phyloP scores from a whole-genome alignment of 2,797 vertebrate genomes.

The Pyrocephalus nanus region DNA sequence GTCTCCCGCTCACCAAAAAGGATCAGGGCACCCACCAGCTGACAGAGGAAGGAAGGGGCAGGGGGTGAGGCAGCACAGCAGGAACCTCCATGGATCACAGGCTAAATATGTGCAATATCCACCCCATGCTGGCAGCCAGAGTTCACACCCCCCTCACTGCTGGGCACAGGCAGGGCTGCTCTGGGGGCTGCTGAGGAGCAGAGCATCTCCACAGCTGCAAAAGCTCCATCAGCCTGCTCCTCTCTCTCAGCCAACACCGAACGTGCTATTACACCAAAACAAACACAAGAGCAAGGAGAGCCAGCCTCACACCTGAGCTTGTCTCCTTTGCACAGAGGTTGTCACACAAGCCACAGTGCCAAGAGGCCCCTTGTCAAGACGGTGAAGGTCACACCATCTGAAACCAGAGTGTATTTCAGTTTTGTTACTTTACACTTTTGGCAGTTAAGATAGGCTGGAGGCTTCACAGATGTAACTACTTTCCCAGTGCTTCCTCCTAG shows the following conservation, averaged over 20 bases:
- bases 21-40: not conserved
- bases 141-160: not conserved
- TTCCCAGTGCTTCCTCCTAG: not conserved
- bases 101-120: not conserved
- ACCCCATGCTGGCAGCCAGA: not conserved
- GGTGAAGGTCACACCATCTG: not conserved
- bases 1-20: not conserved
- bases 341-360: fast-evolving
- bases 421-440: not conserved
- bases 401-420: fast-evolving
- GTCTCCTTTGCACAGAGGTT: fast-evolving
- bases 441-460: not conserved
- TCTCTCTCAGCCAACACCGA: not conserved
- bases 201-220: not conserved
- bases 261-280: not conserved
- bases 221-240: fast-evolving
- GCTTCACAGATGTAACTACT: constrained; percentile 8
- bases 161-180: not conserved
- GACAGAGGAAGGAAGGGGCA: not conserved
- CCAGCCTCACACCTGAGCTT: not conserved
- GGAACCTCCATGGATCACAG: not conserved
- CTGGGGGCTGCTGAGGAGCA: fast-evolving
- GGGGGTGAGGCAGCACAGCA: not conserved
- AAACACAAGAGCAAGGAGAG: not conserved
- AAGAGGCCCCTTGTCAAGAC: not conserved